Base-by-base conservation (phyloP, 2,797 vertebrate species). In the Malacoraja senta region DNA sequence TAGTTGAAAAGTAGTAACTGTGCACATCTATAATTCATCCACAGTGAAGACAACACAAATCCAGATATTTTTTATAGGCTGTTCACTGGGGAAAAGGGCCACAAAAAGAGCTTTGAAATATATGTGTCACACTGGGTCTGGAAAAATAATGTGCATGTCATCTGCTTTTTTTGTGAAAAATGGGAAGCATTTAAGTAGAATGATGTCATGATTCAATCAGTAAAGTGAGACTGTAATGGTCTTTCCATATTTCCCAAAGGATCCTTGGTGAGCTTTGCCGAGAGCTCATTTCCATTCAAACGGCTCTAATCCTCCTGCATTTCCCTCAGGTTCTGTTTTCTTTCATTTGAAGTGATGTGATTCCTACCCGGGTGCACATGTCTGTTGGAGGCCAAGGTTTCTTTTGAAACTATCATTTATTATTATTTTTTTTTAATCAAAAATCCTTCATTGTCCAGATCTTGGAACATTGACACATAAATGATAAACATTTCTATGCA, bases 11-110 rank as follows among this genome's bases (percentile, higher is more conserved):
- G 19, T 15, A 21, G 17, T 68, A 71, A 71, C 19, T 61, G 6
- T 63, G 29, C 15, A 13, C 58, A 61, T 86, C 12, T 19, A 13
- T n/a, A 63, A 86, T 63, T 86, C 61, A 65, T 65, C 29, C 29
- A n/a, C 13, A 86, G 83, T 4, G 13, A 86, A 86, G 61, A 9
- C 29, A 65, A 29, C 61, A 32, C 17, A 65, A 32, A 65, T 32
- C 58, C 83, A 86, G 83, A 86, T 83, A 83, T 32, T 65, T 86
- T 53, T 86, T 65, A 86, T 61, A 86, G 61, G 61, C 29, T 63
- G 53, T 10, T 83, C 80, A 83, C 44, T 58, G 80, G 80, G 8
- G 44, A 83, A 83, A 58, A 58, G 44, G 21, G 9, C 1, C 10
- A 0, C 15, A 26, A 32, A 53, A 19, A 32, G 26, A 17, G 58